Evolutionary conservation across 2,797 vertebrate species (phyloP).

Genomic region (Xyrichtys novacula): DNA sequence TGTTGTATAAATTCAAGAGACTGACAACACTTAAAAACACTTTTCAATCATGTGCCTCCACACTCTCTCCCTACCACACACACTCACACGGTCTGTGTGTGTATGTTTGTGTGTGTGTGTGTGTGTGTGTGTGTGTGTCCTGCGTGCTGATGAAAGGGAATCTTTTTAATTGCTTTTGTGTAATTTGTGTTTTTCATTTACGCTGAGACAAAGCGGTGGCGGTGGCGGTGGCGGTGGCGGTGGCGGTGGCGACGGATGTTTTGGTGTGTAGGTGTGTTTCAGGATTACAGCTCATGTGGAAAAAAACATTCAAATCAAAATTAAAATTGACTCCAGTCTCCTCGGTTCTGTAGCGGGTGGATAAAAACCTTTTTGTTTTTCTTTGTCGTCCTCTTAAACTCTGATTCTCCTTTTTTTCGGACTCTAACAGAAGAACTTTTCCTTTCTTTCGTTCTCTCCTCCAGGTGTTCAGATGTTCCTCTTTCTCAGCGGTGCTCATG

Average conservation of each 20-base stretch:
- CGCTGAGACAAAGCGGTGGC: background rate
- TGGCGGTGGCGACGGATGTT: background rate
- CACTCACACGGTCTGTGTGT: too few species aligned
- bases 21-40: too few species aligned
- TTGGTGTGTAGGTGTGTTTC: background rate
- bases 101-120: background rate
- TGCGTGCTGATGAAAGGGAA: slow-evolving; percentile 37
- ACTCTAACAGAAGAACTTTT: slow-evolving; percentile 7
- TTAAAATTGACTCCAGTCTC: background rate
- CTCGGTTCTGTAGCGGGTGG: background rate
- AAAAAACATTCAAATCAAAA: background rate
- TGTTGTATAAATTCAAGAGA: too few species aligned
- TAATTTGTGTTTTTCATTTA: slow-evolving; percentile 18
- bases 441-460: background rate
- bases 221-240: too few species aligned
- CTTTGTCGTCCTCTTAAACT: background rate
- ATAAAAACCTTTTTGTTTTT: slow-evolving; percentile 12
- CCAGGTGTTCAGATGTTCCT: background rate
- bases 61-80: too few species aligned
- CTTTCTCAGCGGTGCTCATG: background rate
- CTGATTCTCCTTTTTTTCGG: background rate
- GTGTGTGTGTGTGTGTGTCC: slow-evolving; percentile 6
- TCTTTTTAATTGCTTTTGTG: slow-evolving; percentile 51
- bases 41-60: too few species aligned
- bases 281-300: background rate